Conservation (phyloP, 2,797 vertebrate species). For the Characodon lateralis region DNA sequence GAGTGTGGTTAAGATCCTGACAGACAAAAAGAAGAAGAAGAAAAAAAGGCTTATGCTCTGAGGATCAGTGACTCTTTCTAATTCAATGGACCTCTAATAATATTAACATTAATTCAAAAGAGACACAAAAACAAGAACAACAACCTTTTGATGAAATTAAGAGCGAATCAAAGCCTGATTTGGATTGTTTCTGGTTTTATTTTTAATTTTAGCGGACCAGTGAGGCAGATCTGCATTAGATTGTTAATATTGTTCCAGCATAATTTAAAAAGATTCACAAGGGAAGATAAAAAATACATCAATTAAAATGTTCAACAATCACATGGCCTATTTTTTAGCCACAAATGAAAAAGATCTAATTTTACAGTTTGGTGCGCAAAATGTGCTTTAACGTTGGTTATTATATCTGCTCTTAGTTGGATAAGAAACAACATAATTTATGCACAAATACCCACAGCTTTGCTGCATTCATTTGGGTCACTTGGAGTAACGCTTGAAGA, state of each 20-base stretch:
- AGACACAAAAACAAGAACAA: constrained; percentile 84
- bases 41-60: constrained; percentile 90
- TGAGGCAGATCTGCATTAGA: constrained; percentile 47
- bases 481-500: constrained; percentile 51
- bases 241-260: constrained; percentile 27
- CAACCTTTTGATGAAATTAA: constrained; percentile 96
- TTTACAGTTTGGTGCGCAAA: constrained; percentile 45
- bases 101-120: constrained; percentile 59
- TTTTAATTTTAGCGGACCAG: constrained; percentile 47
- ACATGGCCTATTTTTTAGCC: constrained; percentile 62
- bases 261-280: constrained; percentile 49
- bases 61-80: constrained; percentile 98
- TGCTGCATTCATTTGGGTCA: constrained; percentile 46
- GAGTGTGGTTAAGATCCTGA: constrained; percentile 91
- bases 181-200: constrained; percentile 75
- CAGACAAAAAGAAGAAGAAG: constrained; percentile 75
- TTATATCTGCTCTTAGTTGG: constrained; percentile 44
- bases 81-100: constrained; percentile 96
- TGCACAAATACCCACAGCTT: constrained; percentile 42
- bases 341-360: constrained; percentile 43
- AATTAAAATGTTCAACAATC: constrained; percentile 69
- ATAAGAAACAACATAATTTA: constrained; percentile 41
- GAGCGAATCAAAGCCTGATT: constrained; percentile 94
- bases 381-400: constrained; percentile 32
- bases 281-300: constrained; percentile 72